These are phyloP conservation scores for Brachyistius frenatus DNA, from an alignment of 2,113 vertebrate genomes.

Conservation along the genomic window DNA sequence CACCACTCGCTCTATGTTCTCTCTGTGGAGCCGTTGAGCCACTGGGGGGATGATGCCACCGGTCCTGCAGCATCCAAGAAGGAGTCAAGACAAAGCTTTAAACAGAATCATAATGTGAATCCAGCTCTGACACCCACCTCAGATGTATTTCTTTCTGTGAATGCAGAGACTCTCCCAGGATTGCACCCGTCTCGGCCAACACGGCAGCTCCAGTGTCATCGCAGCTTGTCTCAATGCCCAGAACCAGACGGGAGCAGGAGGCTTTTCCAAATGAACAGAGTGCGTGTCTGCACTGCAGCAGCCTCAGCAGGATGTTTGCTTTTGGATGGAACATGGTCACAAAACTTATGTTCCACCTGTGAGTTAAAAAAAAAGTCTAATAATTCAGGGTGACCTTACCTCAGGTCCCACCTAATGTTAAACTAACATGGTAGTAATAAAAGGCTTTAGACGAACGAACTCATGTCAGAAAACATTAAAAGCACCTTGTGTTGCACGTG, in stretches of 20 bases:
- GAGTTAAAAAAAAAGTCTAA: background rate
- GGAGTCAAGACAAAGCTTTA: background rate
- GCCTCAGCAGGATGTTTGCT: background rate
- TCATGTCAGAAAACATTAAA: background rate
- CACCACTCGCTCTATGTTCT: conserved; percentile 90
- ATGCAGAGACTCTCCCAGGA: conserved; percentile 91
- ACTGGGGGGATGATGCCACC: conserved; percentile 94
- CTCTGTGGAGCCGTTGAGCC: conserved; percentile 91
- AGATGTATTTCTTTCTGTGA: conserved; percentile 92
- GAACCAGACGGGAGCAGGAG: conserved; percentile 77
- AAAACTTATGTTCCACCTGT: no score
- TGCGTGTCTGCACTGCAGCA: background rate
- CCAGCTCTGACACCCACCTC: conserved; percentile 83
- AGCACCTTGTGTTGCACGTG: background rate
- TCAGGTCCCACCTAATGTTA: background rate
- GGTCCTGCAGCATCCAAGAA: conserved; percentile 79
- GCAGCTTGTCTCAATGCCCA: conserved; percentile 97
- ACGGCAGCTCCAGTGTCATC: conserved; percentile 97
- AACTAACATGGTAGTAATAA: no score
- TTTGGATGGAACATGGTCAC: conserved; percentile 39
- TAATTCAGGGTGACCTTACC: background rate
- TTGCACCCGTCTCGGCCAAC: conserved; percentile 87
- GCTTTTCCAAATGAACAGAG: background rate
- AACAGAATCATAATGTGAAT: background rate
- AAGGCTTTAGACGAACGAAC: no score